Evolutionary conservation across 2,797 vertebrate species (phyloP).

Genomic region (Siniperca obscura): DNA sequence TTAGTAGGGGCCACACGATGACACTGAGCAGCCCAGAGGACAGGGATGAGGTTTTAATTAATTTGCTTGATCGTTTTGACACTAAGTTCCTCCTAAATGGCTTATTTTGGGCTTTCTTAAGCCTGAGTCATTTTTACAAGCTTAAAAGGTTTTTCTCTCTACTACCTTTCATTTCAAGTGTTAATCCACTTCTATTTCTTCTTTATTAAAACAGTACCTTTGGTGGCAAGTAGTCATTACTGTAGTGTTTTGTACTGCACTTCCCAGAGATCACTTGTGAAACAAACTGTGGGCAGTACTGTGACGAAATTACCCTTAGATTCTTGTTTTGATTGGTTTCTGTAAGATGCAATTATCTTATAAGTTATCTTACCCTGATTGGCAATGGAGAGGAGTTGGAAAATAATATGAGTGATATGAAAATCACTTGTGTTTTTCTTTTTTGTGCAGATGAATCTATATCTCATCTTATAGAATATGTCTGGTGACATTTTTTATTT

Average conservation of each 20-base stretch:
- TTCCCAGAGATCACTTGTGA: conserved; percentile 11
- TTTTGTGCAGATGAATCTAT: background rate
- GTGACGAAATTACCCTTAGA: background rate
- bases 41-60: conserved; percentile 48
- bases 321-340: conserved; percentile 20
- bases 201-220: background rate
- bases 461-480: background rate
- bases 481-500: conserved; percentile 10
- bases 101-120: conserved; percentile 23
- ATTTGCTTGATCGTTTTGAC: conserved; percentile 51
- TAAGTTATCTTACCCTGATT: conserved; percentile 4
- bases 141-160: background rate
- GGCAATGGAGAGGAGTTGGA: background rate
- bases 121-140: background rate
- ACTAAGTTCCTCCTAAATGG: conserved; percentile 17
- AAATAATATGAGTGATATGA: background rate
- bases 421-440: conserved; percentile 3
- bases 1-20: conserved; percentile 39
- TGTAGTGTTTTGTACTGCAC: background rate
- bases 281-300: conserved; percentile 10
- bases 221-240: background rate
- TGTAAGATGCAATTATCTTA: background rate
- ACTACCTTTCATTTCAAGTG: background rate
- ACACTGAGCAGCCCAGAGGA: conserved; percentile 40
- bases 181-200: background rate